Evolutionary conservation across 2,888 invertebrate genomes (phyloP).

Genomic region (Acrocyrtus sp.): DNA sequence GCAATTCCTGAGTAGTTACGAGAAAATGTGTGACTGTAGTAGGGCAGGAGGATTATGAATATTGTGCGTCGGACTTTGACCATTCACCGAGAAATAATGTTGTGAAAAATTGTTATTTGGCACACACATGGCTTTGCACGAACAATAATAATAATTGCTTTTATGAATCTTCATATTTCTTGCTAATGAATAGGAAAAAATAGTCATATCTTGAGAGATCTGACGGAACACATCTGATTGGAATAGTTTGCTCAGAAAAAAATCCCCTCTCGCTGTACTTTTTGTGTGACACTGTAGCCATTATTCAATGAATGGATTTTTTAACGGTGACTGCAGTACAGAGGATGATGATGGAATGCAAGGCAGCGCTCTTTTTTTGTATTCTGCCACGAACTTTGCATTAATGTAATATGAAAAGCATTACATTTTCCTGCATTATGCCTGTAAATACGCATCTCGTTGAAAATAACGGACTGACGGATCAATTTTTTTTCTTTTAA

Average conservation of each 20-base stretch:
- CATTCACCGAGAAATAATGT: neutral
- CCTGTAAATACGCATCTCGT: slow-evolving; percentile 33
- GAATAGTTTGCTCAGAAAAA: too few relatives aligned
- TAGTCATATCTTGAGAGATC: neutral
- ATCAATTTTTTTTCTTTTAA: slow-evolving; percentile 49
- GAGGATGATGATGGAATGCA: too few relatives aligned
- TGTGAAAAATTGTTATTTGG: neutral
- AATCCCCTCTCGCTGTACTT: neutral
- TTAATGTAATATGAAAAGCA: slow-evolving; percentile 46
- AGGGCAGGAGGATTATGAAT: slow-evolving; percentile 6
- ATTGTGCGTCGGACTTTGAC: too few relatives aligned
- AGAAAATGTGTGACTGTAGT: too few relatives aligned
- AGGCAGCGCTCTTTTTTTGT: too few relatives aligned
- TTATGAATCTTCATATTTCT: too few relatives aligned
- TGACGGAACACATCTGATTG: neutral
- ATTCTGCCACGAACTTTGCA: too few relatives aligned
- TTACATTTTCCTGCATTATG: slow-evolving; percentile 43
- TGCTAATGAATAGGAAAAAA: neutral
- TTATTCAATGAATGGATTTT: slow-evolving; percentile 8
- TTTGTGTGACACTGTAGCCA: too few relatives aligned
- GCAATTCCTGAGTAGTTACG: too few relatives aligned
- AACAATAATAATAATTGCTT: too few relatives aligned
- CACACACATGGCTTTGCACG: slow-evolving; percentile 8
- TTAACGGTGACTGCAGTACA: neutral
- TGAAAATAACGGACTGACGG: slow-evolving; percentile 46